Base-by-base conservation (phyloP, 2,113 vertebrate species). In the rat (Rattus norvegicus) region DNA sequence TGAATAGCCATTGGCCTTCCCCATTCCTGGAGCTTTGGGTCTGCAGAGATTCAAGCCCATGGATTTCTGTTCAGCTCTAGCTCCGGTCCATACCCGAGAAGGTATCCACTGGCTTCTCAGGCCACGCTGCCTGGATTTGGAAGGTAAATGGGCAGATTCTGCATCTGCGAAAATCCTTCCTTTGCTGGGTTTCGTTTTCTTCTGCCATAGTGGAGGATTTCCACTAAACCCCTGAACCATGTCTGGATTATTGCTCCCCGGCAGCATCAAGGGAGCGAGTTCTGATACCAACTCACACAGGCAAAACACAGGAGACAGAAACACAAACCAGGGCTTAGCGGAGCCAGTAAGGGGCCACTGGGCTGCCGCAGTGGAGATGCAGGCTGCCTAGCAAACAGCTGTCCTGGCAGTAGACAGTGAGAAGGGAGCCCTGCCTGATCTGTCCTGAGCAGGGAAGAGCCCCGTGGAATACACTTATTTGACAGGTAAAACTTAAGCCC, bases 191-290 rank as follows among this genome's bases (percentile, higher is more conserved):
- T 94, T 94, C 28, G 0, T 92, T 95, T 88, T 75, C 92, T 91
- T 83, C 84, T 0, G 0, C 88, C 33, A 13, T 28, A 67, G 56
- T 1, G 0, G 69, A 91, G 97, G 97, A 97, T 96, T 97, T 97
- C 91, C 61, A 43, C 95, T 93, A 92, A 97, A 79, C 49, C 97
- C 63, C 90, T 2, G 13, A 89, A 61, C 95, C n/a, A 0, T 91
- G 88, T 96, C 97, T 92, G 95, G 95, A 96, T 97, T 96, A 94
- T 87, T 83, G 93, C 95, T 97, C 69, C 69, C 93, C 0, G 0
- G 94, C 59, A 26, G 93, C 93, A 93, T 79, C 76, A 56, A 43
- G 96, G 87, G 86, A 97, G 33, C 16, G 22, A 10, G 0, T 72
- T 70, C 54, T 49, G 59, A 94, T 86, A 84, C 70, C 88, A 65